Evolutionary conservation across 2,888 invertebrate species (phyloP).

Genomic region (Tribolium freemani): DNA sequence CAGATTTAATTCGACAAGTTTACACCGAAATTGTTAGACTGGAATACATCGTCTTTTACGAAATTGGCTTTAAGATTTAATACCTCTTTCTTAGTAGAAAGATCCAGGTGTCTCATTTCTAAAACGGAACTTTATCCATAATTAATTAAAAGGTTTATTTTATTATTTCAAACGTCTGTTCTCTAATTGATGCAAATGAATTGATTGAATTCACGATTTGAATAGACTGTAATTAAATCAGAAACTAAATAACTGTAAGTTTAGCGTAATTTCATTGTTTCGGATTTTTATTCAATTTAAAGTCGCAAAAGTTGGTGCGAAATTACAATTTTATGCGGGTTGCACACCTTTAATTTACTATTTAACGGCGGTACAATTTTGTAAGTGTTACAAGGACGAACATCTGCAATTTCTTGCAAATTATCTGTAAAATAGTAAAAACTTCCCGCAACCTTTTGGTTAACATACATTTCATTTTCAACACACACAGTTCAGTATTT

Average conservation of each 20-base stretch:
- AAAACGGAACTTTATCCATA: constrained; percentile 1
- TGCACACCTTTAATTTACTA: neutral
- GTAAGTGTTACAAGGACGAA: neutral
- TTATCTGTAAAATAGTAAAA: neutral
- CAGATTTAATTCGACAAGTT: constrained; percentile 8
- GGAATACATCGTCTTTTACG: neutral
- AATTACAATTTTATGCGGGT: neutral
- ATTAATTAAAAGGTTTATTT: constrained; percentile 2
- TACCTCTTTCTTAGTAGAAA: neutral
- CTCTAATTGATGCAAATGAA: neutral
- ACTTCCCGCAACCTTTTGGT: no score
- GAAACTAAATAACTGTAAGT: neutral
- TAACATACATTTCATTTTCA: no score
- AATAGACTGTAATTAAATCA: neutral
- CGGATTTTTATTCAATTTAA: neutral
- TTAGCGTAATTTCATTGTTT: no score
- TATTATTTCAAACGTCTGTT: neutral
- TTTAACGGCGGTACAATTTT: neutral
- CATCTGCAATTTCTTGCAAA: neutral
- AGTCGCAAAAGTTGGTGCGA: neutral
- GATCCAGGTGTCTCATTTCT: constrained; percentile 4
- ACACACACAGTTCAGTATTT: no score
- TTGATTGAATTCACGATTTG: neutral
- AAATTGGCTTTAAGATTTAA: neutral
- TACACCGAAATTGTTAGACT: constrained; percentile 5